These are phyloP conservation scores for Pagetopsis macropterus DNA, from an alignment of 2,797 vertebrate genomes.

Conservation along the genomic window DNA sequence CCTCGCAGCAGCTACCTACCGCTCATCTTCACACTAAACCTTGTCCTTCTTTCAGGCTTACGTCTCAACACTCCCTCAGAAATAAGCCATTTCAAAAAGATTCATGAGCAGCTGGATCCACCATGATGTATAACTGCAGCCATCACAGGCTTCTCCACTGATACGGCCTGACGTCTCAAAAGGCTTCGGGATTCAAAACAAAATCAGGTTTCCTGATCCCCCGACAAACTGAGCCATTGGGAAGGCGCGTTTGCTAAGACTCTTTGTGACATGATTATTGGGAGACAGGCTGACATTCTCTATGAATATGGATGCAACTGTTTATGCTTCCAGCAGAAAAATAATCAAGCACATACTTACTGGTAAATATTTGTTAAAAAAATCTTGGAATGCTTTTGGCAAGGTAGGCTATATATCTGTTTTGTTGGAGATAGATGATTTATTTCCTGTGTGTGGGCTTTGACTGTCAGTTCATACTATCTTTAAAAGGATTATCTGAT, in stretches of 20 bases:
- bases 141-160: conserved; percentile 75
- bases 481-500: conserved; percentile 87
- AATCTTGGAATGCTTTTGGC: conserved; percentile 70
- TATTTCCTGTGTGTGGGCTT: conserved; percentile 80
- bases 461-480: conserved; percentile 84
- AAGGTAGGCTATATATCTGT: conserved; percentile 72
- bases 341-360: conserved; percentile 77
- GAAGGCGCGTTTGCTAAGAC: conserved; percentile 82
- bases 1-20: conserved; percentile 67
- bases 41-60: conserved; percentile 85
- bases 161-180: conserved; percentile 81
- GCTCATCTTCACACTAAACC: conserved; percentile 83
- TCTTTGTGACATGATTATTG: conserved; percentile 84
- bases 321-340: conserved; percentile 78
- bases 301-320: conserved; percentile 86
- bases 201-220: conserved; percentile 83
- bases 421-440: conserved; percentile 76
- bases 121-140: conserved; percentile 75
- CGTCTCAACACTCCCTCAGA: conserved; percentile 78
- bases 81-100: conserved; percentile 83
- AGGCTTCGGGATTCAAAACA: conserved; percentile 80
- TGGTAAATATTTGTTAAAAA: conserved; percentile 78
- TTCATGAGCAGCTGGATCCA: conserved; percentile 75
- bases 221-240: conserved; percentile 79
- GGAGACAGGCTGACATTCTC: conserved; percentile 77